These are phyloP conservation scores for Ciconia nigra DNA, from an alignment of 2,797 vertebrate species.

Conservation along the genomic window DNA sequence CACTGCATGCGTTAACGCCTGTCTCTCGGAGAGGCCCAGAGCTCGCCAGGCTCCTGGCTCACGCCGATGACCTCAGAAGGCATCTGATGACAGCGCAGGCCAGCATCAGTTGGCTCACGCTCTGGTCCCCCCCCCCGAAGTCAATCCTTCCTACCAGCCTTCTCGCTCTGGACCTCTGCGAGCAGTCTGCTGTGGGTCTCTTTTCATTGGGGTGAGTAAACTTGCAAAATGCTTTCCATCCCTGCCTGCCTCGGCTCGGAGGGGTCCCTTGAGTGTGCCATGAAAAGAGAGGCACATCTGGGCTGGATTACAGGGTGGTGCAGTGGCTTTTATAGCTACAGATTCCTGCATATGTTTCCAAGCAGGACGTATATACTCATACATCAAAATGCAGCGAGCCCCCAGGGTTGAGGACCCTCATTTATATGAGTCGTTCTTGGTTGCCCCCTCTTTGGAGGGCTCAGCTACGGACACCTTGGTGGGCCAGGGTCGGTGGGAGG, in stretches of 20 bases:
- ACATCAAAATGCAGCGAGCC: neutral
- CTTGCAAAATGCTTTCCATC: neutral
- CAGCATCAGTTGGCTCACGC: neutral
- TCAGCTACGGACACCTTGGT: neutral
- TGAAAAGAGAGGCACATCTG: slow-evolving; percentile 30
- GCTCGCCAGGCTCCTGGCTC: neutral
- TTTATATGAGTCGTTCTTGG: neutral
- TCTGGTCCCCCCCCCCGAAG: neutral
- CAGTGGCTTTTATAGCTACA: slow-evolving; percentile 30
- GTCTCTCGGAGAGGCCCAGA: neutral
- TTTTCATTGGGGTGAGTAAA: neutral
- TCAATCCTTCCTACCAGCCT: neutral
- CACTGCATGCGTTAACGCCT: rapidly evolving
- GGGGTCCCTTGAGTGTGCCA: neutral
- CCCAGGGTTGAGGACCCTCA: neutral
- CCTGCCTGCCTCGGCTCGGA: neutral
- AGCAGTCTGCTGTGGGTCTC: neutral
- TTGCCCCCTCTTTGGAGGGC: neutral
- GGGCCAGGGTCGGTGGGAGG: rapidly evolving
- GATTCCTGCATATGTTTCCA: slow-evolving; percentile 30
- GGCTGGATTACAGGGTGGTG: slow-evolving; percentile 22
- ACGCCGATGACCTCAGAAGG: neutral
- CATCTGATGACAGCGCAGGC: neutral
- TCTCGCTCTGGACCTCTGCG: neutral
- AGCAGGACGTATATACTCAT: neutral